Evolutionary conservation across 2,797 vertebrate genomes (phyloP).

Genomic region (Mus minutoides): DNA sequence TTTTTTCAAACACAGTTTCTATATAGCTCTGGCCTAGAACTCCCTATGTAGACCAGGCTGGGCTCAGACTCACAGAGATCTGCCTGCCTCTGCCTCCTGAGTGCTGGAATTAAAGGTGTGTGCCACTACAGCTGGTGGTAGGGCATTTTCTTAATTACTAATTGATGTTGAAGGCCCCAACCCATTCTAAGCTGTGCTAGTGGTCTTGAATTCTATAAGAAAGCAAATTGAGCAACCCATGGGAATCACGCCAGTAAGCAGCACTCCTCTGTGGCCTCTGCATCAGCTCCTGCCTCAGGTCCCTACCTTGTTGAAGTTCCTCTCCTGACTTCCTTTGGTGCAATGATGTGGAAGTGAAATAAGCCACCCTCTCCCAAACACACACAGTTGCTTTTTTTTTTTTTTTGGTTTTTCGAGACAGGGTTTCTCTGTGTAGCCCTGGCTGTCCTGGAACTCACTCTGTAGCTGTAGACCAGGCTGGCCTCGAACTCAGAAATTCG

Average conservation of each 20-base stretch:
- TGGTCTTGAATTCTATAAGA: background rate
- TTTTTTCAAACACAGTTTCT: background rate
- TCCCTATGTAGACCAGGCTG: background rate
- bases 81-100: background rate
- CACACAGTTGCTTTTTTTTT: no score
- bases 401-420: no score
- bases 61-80: background rate
- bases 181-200: background rate
- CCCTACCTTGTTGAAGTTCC: background rate
- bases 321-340: background rate
- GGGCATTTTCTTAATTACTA: background rate
- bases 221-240: background rate
- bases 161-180: background rate
- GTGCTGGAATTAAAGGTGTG: background rate
- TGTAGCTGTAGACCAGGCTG: no score
- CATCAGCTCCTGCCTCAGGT: background rate
- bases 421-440: no score
- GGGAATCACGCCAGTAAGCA: background rate
- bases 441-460: no score
- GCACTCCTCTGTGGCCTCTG: background rate
- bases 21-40: background rate
- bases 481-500: no score
- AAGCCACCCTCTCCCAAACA: no score
- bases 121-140: background rate
- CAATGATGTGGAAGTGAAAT: background rate